Conservation (phyloP, 2,888 invertebrate species). For the Lasioglossum villosulum region DNA sequence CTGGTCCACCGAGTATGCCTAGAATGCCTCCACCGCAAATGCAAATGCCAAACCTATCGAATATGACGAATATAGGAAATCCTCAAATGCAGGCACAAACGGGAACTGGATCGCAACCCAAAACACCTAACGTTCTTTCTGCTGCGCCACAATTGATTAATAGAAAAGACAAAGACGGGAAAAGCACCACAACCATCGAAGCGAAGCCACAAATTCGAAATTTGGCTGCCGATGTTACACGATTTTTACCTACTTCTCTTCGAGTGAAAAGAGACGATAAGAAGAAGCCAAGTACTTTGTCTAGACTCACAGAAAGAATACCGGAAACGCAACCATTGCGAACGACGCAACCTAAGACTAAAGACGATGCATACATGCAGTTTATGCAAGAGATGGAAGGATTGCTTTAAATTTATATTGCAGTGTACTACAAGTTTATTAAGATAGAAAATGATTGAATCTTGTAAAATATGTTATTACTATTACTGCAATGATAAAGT, state of each 20-base stretch:
- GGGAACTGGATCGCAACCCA: slow-evolving; percentile 79
- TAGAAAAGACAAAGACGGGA: slow-evolving; percentile 88
- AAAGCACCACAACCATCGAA: slow-evolving; percentile 93
- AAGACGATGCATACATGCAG: slow-evolving; percentile 99
- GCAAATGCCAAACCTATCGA: slow-evolving; percentile 78
- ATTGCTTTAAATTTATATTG: slow-evolving; percentile 86
- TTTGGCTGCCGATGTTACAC: slow-evolving; percentile 96
- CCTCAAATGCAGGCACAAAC: slow-evolving; percentile 75
- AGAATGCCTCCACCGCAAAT: slow-evolving; percentile 87
- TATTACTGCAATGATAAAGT: slow-evolving; percentile 37
- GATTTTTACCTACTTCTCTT: slow-evolving; percentile 97
- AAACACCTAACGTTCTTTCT: slow-evolving; percentile 90
- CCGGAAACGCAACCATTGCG: slow-evolving; percentile 86
- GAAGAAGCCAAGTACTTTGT: slow-evolving; percentile 85
- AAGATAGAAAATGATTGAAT: slow-evolving; percentile 39
- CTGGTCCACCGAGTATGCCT: slow-evolving; percentile 88
- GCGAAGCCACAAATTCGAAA: slow-evolving; percentile 99
- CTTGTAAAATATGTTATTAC: slow-evolving; percentile 46
- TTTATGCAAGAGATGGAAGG: slow-evolving; percentile 99
- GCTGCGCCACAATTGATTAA: slow-evolving; percentile 94
- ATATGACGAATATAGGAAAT: slow-evolving; percentile 75
- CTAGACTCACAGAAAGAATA: slow-evolving; percentile 81
- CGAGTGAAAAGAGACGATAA: slow-evolving; percentile 95
- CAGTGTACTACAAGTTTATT: slow-evolving; percentile 41
- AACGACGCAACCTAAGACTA: slow-evolving; percentile 87